A percentile compares a stretch with the other conserved stretches of the same genome.
Conservation (phyloP, 2,797 vertebrate genomes). For the Rhinoraja longicauda region DNA sequence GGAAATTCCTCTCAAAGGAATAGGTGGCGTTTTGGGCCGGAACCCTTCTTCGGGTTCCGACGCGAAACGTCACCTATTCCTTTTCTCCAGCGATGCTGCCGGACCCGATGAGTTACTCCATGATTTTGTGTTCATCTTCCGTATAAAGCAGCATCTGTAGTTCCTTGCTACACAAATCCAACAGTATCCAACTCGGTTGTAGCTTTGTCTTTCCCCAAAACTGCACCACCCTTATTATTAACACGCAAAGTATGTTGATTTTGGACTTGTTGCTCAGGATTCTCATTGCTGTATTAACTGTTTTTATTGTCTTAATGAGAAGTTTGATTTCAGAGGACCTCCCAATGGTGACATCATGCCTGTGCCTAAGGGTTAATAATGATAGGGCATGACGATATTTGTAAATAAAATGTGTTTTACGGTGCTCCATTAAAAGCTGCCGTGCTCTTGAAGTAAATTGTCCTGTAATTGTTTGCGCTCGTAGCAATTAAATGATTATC, state of each 20-base stretch:
- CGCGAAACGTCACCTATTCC: no score
- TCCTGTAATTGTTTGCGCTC: neutral
- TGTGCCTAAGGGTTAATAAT: neutral
- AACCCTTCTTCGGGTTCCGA: no score
- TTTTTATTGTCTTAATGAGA: neutral
- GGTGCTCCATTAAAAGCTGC: neutral
- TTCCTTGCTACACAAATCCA: neutral
- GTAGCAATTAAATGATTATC: neutral
- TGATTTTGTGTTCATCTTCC: no score
- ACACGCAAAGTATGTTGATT: neutral
- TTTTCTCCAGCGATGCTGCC: no score
- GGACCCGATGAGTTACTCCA: no score
- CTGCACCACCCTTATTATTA: neutral
- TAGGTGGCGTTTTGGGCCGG: no score
- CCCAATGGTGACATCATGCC: neutral
- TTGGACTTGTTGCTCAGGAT: neutral
- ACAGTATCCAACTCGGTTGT: neutral
- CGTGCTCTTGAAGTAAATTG: neutral
- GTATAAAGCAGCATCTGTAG: no score
- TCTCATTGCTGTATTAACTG: neutral
- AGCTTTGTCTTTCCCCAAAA: neutral
- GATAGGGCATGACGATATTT: neutral
- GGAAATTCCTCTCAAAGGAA: no score
- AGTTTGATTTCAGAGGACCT: neutral
- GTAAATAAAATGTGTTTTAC: neutral